Percentiles rank a stretch among this genome's conserved stretches.
Conservation (phyloP, 2,888 invertebrate genomes). For the Scaptomyza polygonia region DNA sequence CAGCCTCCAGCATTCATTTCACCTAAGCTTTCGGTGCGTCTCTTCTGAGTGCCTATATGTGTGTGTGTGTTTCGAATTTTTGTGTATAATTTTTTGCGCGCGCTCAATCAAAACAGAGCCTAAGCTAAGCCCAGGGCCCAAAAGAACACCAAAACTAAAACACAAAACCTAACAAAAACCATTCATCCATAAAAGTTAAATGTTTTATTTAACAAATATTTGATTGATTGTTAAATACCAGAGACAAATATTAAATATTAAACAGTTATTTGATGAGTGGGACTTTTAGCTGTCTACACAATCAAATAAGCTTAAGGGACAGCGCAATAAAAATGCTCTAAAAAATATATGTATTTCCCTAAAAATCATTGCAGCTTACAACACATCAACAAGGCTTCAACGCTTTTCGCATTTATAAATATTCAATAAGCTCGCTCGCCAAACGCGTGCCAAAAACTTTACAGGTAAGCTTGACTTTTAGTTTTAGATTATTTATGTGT, state of each 20-base stretch:
- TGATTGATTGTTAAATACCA: background rate
- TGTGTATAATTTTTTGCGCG: conserved; percentile 80
- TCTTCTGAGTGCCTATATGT: conserved; percentile 54
- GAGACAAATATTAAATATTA: background rate
- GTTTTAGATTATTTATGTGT: conserved; percentile 23
- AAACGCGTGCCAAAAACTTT: conserved; percentile 67
- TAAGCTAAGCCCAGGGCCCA: conserved; percentile 27
- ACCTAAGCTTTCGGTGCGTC: conserved; percentile 62
- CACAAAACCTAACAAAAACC: background rate
- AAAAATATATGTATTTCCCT: conserved; percentile 25
- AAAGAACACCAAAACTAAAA: conserved; percentile 1
- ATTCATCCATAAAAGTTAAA: conserved; percentile 6
- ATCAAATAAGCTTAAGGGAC: background rate
- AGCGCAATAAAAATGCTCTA: conserved; percentile 30
- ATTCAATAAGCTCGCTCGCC: conserved; percentile 62
- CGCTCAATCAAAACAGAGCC: conserved; percentile 75
- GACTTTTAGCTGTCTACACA: conserved; percentile 31
- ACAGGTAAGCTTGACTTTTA: conserved; percentile 72
- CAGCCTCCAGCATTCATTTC: conserved; percentile 55
- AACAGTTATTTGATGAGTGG: conserved; percentile 11
- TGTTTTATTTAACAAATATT: conserved; percentile 10
- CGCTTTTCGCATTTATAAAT: conserved; percentile 52
- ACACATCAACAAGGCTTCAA: conserved; percentile 40
- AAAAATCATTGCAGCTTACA: conserved; percentile 52
- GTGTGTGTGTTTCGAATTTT: conserved; percentile 61